A percentile compares a stretch with the other conserved stretches of the same genome.
These are phyloP conservation scores for Poeciliopsis prolifica DNA, from an alignment of 2,113 vertebrate species.

Conservation along the genomic window DNA sequence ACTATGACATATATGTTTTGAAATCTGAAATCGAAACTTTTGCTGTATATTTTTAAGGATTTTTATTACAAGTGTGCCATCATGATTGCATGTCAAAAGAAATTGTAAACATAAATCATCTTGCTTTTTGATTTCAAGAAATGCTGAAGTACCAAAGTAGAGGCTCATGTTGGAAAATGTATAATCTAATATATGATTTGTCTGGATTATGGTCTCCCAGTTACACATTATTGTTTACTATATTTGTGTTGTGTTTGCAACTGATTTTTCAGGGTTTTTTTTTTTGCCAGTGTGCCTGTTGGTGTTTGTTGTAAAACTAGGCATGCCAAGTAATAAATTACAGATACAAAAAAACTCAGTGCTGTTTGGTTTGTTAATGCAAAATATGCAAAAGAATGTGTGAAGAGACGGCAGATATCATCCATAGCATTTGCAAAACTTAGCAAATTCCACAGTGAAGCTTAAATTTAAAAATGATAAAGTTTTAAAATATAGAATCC, in stretches of 20 bases:
- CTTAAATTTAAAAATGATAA: not conserved
- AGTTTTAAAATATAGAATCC: not conserved
- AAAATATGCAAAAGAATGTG: not conserved
- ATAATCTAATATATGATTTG: slow-evolving; percentile 27
- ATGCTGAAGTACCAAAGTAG: slow-evolving; percentile 38
- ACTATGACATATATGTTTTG: slow-evolving; percentile 26
- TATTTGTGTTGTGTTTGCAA: slow-evolving; percentile 12
- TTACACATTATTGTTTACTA: not conserved
- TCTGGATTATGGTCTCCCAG: not conserved
- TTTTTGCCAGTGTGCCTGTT: not conserved
- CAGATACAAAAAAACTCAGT: not conserved
- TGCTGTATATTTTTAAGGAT: slow-evolving; percentile 53
- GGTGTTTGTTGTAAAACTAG: slow-evolving; percentile 1
- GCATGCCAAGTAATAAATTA: slow-evolving; percentile 26
- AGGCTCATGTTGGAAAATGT: slow-evolving; percentile 24
- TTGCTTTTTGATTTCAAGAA: slow-evolving; percentile 9
- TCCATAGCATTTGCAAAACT: not conserved
- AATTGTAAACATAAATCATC: slow-evolving; percentile 23
- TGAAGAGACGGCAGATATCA: not conserved
- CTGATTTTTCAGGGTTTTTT: not conserved
- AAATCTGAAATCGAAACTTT: slow-evolving; percentile 6
- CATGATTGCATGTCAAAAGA: slow-evolving; percentile 23
- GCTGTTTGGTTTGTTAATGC: not conserved
- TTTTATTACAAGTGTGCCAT: slow-evolving; percentile 27
- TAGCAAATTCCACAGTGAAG: not conserved